Base-by-base conservation (phyloP, 2,888 invertebrate species). In the Petrolisthes manimaculis region DNA sequence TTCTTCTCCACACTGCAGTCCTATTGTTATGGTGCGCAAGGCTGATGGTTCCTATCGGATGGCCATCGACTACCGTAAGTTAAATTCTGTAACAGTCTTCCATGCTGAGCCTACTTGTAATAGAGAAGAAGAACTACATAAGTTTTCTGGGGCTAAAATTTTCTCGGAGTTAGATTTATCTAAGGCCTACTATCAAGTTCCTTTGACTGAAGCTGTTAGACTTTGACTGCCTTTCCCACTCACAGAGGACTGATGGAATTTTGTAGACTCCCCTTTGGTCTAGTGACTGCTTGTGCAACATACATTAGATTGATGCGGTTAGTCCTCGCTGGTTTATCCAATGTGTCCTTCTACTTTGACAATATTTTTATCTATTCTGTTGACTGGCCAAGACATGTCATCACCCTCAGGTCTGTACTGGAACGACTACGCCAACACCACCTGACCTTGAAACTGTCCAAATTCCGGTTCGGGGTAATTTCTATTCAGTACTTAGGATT, bases 21-120 rank as follows among this genome's bases (percentile, higher is more conserved):
- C 67, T 5, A 24, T 51, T 67, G 69, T 82, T 18, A 82, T 82
- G 82, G 69, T 82, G 5, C 53, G 37, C 4, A 82, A 82, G 21
- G 6, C 82, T 82, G 82, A 82, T 67, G 82, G 82, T 56, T 67
- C 67, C 21, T 82, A 82, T 56, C 21, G 82, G 67, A 67, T 67
- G 82, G 82, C 82, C 6, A 82, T 82, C 51, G 82, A 67, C n/a
- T 82, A 82, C 37, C 82, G 82, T 5, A 56, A 56, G 21, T 67
- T 82, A 53, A 82, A 82, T 51, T 82, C 82, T 37, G 69, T 82
- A 21, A 82, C 82, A 24, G 82, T 67, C 18, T 82, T 82, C 69
- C 67, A 82, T 67, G 82, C 82, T 24, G 82, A 24, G 69, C 82
- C 82, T n/a, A 14, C 82, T 9, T 82, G 67, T 55, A 82, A 67